These are phyloP conservation scores for Galemys pyrenaicus DNA, from an alignment of 2,113 vertebrate genomes.

Conservation along the genomic window DNA sequence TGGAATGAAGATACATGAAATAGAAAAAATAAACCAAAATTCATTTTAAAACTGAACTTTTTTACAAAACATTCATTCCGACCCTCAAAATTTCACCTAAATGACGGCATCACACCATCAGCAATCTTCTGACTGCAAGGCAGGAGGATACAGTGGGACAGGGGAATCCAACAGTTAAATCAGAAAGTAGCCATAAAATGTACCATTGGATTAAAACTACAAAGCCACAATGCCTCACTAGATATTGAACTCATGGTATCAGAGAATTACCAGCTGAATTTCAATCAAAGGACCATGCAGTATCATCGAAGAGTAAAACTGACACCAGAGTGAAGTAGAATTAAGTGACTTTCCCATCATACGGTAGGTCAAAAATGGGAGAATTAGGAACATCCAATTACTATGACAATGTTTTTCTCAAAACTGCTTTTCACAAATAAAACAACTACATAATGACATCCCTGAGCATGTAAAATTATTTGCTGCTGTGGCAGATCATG, in stretches of 20 bases:
- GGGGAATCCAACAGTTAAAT: not conserved
- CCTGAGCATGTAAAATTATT: not conserved
- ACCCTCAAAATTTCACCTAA: conserved; percentile 44
- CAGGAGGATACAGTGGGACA: not conserved
- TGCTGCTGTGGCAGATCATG: not conserved
- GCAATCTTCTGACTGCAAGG: not conserved
- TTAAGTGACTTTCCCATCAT: conserved; percentile 24
- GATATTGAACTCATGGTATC: not conserved
- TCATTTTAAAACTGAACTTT: conserved; percentile 49
- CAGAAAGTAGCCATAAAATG: not conserved
- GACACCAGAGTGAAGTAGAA: conserved; percentile 38
- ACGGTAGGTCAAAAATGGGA: conserved; percentile 5
- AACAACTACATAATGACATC: conserved; percentile 24
- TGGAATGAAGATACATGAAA: conserved; percentile 9
- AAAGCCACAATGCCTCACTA: conserved; percentile 28
- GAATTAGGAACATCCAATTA: conserved; percentile 40
- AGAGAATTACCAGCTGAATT: conserved; percentile 49
- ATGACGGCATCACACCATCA: conserved; percentile 13
- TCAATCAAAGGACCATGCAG: conserved; percentile 16
- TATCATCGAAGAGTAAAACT: not conserved
- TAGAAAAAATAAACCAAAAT: not conserved
- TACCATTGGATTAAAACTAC: not conserved
- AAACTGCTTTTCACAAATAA: conserved; percentile 42
- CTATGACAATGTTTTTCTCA: not conserved
- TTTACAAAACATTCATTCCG: conserved; percentile 36